Evolutionary conservation across 2,888 invertebrate genomes (phyloP).

Genomic region (Dorcus hopei): DNA sequence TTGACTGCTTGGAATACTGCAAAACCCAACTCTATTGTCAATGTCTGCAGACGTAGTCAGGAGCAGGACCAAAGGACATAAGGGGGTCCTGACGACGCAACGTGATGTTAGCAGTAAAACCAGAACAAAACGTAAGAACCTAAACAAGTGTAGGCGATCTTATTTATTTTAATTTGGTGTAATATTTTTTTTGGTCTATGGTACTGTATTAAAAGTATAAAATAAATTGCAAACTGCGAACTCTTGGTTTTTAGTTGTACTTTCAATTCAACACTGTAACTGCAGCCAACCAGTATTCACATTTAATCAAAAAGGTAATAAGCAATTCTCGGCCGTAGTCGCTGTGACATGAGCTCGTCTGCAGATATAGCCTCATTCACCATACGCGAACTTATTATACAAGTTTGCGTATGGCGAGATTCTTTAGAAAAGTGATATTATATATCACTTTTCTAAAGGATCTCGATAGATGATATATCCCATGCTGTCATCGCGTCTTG

Average conservation of each 20-base stretch:
- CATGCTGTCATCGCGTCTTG: constrained; percentile 43
- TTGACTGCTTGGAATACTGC: constrained; percentile 36
- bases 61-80: constrained; percentile 20
- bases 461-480: constrained; percentile 46
- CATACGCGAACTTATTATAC: constrained; percentile 9
- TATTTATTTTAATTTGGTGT: too few relatives aligned
- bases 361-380: constrained; percentile 30
- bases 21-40: constrained; percentile 38
- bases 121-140: too few relatives aligned
- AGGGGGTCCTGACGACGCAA: constrained; percentile 30
- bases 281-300: constrained; percentile 1
- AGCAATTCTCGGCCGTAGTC: constrained; percentile 24
- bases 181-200: too few relatives aligned
- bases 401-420: constrained; percentile 8
- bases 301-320: constrained; percentile 21
- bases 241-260: neutral
- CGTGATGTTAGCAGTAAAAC: constrained; percentile 32
- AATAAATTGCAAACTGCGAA: too few relatives aligned
- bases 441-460: constrained; percentile 22
- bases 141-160: too few relatives aligned
- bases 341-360: constrained; percentile 18
- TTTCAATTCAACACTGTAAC: neutral
- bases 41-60: constrained; percentile 18
- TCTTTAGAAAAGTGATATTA: constrained; percentile 36
- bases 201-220: too few relatives aligned